A percentile compares a stretch with the other conserved stretches of the same genome.
These are phyloP conservation scores for Tretioscincus oriximinensis DNA, from an alignment of 2,113 vertebrate genomes.

Conservation along the genomic window DNA sequence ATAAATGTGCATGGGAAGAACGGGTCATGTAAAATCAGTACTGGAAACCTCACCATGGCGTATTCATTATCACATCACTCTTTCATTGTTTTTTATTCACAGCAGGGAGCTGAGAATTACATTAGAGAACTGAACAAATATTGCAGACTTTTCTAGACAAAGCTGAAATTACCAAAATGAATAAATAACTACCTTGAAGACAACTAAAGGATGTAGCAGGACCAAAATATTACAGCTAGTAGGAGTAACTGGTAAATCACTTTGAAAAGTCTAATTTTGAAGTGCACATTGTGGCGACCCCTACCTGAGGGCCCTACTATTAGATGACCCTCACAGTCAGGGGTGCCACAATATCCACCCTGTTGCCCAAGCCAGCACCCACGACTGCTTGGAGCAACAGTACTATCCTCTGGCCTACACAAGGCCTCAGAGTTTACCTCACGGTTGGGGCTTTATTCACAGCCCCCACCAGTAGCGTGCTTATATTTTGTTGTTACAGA, in stretches of 20 bases:
- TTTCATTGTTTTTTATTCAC: background rate
- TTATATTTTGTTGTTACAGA: no score
- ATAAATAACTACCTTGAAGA: background rate
- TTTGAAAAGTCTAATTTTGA: background rate
- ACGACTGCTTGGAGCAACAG: no score
- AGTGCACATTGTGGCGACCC: no score
- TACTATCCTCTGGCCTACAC: no score
- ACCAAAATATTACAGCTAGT: background rate
- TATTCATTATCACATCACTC: background rate
- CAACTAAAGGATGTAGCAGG: background rate
- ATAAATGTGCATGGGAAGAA: background rate
- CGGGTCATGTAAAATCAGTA: background rate
- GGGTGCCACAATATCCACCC: no score
- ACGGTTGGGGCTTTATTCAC: no score
- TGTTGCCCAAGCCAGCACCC: no score
- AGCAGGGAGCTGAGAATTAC: background rate
- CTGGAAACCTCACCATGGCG: background rate
- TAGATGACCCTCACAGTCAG: no score
- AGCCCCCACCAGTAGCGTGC: no score
- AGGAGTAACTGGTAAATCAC: background rate
- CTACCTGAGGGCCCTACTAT: no score
- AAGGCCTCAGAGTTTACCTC: no score
- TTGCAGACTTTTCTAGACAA: background rate
- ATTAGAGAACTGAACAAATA: constrained; percentile 3
- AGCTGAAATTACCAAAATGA: background rate